phyloP scores from a whole-genome alignment of 2,888 invertebrate genomes.

The Sarcophaga variegata region DNA sequence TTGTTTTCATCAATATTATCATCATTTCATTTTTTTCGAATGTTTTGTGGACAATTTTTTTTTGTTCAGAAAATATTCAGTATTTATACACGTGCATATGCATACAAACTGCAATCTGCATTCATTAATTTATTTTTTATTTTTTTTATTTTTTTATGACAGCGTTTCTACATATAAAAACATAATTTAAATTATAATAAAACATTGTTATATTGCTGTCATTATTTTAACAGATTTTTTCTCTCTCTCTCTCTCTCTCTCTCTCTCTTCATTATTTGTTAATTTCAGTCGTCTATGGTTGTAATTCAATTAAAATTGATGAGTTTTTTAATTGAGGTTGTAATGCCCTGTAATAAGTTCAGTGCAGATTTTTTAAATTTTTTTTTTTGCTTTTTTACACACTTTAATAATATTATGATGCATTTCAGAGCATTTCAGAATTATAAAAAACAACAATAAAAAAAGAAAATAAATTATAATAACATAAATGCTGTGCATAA shows the following conservation, averaged over 20 bases:
- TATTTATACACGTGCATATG: background rate
- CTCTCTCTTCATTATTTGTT: constrained; percentile 62
- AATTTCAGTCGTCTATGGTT: constrained; percentile 69
- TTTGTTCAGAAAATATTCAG: constrained; percentile 11
- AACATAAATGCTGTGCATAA: constrained; percentile 13
- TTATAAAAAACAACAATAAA: no score
- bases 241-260: constrained; percentile 20
- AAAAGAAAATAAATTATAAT: no score
- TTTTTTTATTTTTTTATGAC: constrained; percentile 44
- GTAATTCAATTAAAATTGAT: constrained; percentile 70
- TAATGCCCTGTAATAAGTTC: constrained; percentile 67
- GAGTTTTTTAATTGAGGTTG: constrained; percentile 70
- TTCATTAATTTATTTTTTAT: constrained; percentile 18
- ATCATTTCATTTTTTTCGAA: constrained; percentile 46
- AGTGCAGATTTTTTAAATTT: constrained; percentile 35
- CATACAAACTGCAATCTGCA: constrained; percentile 47
- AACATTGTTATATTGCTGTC: constrained; percentile 65
- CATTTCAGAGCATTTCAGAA: no score
- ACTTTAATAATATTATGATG: constrained; percentile 33
- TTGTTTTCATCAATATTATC: constrained; percentile 71
- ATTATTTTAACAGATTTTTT: constrained; percentile 65
- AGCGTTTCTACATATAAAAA: constrained; percentile 46
- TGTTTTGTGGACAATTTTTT: constrained; percentile 45
- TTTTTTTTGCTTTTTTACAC: constrained; percentile 12
- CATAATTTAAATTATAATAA: constrained; percentile 68